A percentile compares a stretch with the other conserved stretches of the same genome.
phyloP scores from a whole-genome alignment of 2,888 invertebrate species.

The Branchellion lobata region DNA sequence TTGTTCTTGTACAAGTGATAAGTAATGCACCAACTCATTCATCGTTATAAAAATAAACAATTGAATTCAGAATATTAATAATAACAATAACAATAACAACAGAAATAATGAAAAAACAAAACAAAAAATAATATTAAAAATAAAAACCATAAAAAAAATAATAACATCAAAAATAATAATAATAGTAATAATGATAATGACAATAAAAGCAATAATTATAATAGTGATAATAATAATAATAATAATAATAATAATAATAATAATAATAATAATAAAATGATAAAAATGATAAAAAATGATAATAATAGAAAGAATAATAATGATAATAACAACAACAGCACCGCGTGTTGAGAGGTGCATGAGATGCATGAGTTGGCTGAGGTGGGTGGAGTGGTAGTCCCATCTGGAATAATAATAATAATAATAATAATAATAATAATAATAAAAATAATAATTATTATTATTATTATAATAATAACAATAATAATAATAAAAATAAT shows the following conservation, averaged over 20 bases:
- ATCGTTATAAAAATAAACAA: background rate
- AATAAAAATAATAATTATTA: too few species aligned
- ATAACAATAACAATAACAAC: background rate
- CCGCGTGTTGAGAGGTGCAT: background rate
- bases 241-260: background rate
- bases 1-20: too few species aligned
- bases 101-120: background rate
- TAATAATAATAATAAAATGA: background rate
- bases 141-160: background rate
- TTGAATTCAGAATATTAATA: background rate
- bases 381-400: slow-evolving; percentile 98
- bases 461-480: too few species aligned
- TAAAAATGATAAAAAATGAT: background rate
- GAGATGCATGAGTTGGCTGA: slow-evolving; percentile 73
- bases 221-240: background rate
- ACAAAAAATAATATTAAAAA: background rate
- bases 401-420: slow-evolving; percentile 65
- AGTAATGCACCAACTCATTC: too few species aligned
- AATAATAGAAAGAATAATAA: background rate
- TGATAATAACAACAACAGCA: background rate
- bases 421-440: too few species aligned
- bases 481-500: too few species aligned
- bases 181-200: too few species aligned
- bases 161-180: too few species aligned
- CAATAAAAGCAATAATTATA: background rate